These are phyloP conservation scores for Tineola bisselliella DNA, from an alignment of 2,888 invertebrate genomes.

Conservation along the genomic window DNA sequence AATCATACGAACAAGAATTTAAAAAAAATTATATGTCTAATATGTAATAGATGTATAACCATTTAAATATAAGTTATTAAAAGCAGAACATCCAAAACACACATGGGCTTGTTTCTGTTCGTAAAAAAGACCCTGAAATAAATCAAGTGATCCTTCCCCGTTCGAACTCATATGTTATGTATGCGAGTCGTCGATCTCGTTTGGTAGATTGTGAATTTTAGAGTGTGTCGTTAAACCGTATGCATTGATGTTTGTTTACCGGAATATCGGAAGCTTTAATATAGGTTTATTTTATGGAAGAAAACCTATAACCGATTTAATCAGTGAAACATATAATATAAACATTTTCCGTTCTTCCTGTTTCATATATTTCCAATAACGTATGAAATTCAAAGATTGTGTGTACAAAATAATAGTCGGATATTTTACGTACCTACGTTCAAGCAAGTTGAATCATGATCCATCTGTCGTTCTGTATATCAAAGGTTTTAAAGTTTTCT, in stretches of 20 bases:
- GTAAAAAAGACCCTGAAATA: not conserved
- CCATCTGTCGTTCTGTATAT: too few species aligned
- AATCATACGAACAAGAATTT: too few species aligned
- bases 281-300: not conserved
- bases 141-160: not conserved
- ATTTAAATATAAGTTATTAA: not conserved
- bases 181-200: not conserved
- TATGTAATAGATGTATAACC: not conserved
- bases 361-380: too few species aligned
- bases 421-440: too few species aligned
- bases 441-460: too few species aligned
- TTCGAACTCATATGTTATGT: not conserved
- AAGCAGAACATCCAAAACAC: not conserved
- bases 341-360: too few species aligned
- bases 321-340: not conserved
- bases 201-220: not conserved
- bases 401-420: too few species aligned
- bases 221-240: not conserved
- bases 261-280: not conserved
- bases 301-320: not conserved
- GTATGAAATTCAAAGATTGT: too few species aligned
- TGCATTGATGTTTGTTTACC: not conserved
- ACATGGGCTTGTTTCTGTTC: not conserved
- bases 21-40: too few species aligned
- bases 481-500: too few species aligned